Base-by-base conservation (phyloP, 1,140 invertebrate species). In the Hydropsyche tenuis region DNA sequence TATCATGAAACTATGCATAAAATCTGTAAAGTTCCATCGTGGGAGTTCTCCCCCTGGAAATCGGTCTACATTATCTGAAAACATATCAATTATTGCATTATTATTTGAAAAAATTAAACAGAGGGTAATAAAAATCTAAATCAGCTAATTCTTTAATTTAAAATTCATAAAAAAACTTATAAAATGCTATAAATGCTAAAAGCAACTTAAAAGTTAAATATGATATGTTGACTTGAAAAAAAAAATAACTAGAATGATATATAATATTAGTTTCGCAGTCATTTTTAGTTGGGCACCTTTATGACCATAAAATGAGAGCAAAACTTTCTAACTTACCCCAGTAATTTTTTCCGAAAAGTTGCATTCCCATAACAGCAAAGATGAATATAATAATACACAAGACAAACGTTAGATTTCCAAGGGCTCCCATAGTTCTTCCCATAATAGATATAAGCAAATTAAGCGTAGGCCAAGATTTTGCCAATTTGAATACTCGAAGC, bases 1-100 rank as follows among this genome's bases (percentile, higher is more conserved):
- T 80, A 98, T 98, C 96, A 99, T 98, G 81, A 99, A 98, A 48
- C 95, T 96, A 85, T 98, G 97, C 90, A 98, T 94, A 84, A 98
- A 98, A 85, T 98, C 96, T n/a, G 91, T 95, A 82, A 98, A 98
- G 85, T 98, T 96, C 96, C 96, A 98, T 72, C 96, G 88, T 4
- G 96, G 96, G 69, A 97, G 82, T 75, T 91, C 90, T 64, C 90
- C 90, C 78, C 89, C 90, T 45, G 89, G 90, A 82, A 95, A 95
- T 68, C 88, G 83, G 80, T 93, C 89, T 66, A 93, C 89, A 81
- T 95, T 93, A 87, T 95, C 94, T 94, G 30, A 37, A 37, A 37
- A 4, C 30, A 37, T 37, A 37, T 37, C 9, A 37, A 37, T 4
- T 4, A 37, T 37, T 37, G 30, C 30, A 37, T 37, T 37, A 37